Evolutionary conservation across 2,113 vertebrate species (phyloP).

Genomic region (Syngnathus scovelli): DNA sequence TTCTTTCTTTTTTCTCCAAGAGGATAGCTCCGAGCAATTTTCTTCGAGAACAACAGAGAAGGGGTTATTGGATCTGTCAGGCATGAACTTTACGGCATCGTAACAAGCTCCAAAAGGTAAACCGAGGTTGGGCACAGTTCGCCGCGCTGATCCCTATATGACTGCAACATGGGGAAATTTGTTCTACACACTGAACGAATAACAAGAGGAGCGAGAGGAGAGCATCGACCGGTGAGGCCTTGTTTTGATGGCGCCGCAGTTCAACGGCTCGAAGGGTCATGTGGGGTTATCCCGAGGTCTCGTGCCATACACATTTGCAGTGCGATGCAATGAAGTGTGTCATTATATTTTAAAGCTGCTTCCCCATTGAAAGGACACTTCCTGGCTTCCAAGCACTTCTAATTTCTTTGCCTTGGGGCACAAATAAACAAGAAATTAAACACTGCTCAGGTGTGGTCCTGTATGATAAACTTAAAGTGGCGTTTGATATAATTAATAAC

Average conservation of each 20-base stretch:
- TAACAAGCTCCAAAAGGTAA: slow-evolving; percentile 92
- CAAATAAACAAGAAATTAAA: not conserved
- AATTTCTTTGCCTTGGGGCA: not conserved
- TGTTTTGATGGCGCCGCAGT: slow-evolving; percentile 52
- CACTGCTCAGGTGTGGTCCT: not conserved
- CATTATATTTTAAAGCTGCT: slow-evolving; percentile 56
- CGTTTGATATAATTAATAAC: not conserved
- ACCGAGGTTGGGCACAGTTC: slow-evolving; percentile 89
- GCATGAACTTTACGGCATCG: slow-evolving; percentile 95
- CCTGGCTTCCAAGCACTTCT: slow-evolving; percentile 18
- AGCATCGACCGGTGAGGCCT: slow-evolving; percentile 32
- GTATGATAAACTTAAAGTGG: not conserved
- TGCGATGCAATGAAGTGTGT: slow-evolving; percentile 58
- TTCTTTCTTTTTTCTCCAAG: slow-evolving; percentile 69
- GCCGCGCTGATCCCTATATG: slow-evolving; percentile 82
- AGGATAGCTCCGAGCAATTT: slow-evolving; percentile 89
- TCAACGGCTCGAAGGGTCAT: slow-evolving; percentile 50
- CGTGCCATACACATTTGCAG: slow-evolving; percentile 48
- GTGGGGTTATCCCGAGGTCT: slow-evolving; percentile 45
- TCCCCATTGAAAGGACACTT: slow-evolving; percentile 31
- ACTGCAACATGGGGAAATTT: slow-evolving; percentile 88
- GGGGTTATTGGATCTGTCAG: slow-evolving; percentile 98
- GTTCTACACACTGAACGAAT: slow-evolving; percentile 97
- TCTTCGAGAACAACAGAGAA: slow-evolving; percentile 83
- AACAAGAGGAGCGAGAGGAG: slow-evolving; percentile 60